These are phyloP conservation scores for Andrena camellia DNA, from an alignment of 2,888 invertebrate species.

Conservation along the genomic window DNA sequence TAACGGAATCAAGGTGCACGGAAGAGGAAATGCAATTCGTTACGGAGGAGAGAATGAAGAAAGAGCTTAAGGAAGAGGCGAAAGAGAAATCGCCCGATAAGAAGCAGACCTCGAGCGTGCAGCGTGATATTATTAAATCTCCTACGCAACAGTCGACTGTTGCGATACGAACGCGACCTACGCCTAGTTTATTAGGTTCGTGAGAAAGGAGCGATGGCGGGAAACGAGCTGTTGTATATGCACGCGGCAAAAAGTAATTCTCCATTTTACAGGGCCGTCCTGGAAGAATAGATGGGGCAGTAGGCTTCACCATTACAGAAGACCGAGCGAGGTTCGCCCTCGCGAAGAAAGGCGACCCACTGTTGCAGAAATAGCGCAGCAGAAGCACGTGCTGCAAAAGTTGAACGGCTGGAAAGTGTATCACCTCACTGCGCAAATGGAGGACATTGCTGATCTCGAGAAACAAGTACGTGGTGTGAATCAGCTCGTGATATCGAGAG, in stretches of 20 bases:
- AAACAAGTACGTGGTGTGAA: conserved; percentile 76
- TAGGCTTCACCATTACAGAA: conserved; percentile 81
- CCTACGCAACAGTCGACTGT: conserved; percentile 69
- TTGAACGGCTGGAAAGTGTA: conserved; percentile 98
- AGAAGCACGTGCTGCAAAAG: conserved; percentile 94
- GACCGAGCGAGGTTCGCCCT: conserved; percentile 92
- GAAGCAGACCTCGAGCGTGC: conserved; percentile 69
- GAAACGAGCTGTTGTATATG: not conserved
- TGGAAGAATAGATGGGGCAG: conserved; percentile 81
- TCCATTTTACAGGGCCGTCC: conserved; percentile 69
- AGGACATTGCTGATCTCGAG: conserved; percentile 90
- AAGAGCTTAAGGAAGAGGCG: conserved; percentile 84
- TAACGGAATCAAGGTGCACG: conserved; percentile 80
- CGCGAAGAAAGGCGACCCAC: conserved; percentile 94
- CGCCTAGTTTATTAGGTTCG: conserved; percentile 80
- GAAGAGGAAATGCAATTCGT: conserved; percentile 88
- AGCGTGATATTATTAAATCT: conserved; percentile 74
- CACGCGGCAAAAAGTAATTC: conserved; percentile 7
- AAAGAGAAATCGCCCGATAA: conserved; percentile 83
- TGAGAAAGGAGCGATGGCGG: conserved; percentile 2
- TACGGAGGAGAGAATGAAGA: conserved; percentile 86
- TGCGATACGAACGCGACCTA: conserved; percentile 77
- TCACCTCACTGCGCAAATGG: conserved; percentile 96
- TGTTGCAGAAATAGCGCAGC: conserved; percentile 95
- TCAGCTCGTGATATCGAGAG: not conserved